Evolutionary conservation across 2,888 invertebrate species (phyloP).

Genomic region (Trachelus iudaicus): DNA sequence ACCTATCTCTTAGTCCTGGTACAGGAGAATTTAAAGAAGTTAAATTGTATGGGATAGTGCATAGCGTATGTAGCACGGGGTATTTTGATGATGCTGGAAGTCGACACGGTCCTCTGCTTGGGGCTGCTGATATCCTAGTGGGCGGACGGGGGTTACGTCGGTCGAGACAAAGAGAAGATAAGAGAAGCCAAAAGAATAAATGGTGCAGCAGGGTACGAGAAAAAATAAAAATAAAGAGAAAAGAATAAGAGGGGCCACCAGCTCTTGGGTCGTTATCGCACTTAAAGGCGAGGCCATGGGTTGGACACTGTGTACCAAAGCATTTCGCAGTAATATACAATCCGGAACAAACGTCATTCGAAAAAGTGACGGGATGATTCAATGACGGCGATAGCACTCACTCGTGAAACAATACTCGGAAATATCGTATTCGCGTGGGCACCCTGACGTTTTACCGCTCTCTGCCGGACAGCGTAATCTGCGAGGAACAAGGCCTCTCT

Average conservation of each 20-base stretch:
- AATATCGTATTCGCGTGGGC: no score
- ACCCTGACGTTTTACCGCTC: no score
- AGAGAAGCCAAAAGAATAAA: slow-evolving; percentile 28
- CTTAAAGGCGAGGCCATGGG: slow-evolving; percentile 35
- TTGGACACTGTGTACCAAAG: slow-evolving; percentile 17
- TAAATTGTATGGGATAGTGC: no score
- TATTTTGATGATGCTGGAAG: no score
- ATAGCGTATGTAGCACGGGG: no score
- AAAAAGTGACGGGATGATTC: slow-evolving; percentile 17
- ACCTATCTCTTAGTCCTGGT: no score
- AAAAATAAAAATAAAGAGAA: slow-evolving; percentile 11
- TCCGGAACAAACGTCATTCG: slow-evolving; percentile 52
- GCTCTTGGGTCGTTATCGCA: slow-evolving; percentile 13
- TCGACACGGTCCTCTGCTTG: no score
- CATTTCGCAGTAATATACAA: slow-evolving; percentile 54
- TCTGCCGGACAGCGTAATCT: slow-evolving; percentile 35
- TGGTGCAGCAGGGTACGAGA: slow-evolving; percentile 15
- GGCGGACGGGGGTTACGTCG: slow-evolving; percentile 43
- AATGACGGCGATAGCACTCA: slow-evolving; percentile 19
- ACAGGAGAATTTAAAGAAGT: no score
- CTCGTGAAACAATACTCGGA: no score
- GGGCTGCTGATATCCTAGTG: slow-evolving; percentile 22
- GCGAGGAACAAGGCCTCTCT: slow-evolving; percentile 54
- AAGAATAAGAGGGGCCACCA: neutral
- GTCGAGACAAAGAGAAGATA: slow-evolving; percentile 46